These are phyloP conservation scores for rat (Rattus norvegicus) DNA, from an alignment of 2,113 vertebrate species.

Conservation along the genomic window GRCr8 NC_086019.1:59594001-59594500, in stretches of 20 bases:
- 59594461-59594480: too few species aligned
- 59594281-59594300: neutral
- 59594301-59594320: neutral
- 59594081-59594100: too few species aligned
- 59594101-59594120: too few species aligned
- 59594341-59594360: neutral
- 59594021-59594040: too few species aligned
- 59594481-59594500: too few species aligned
- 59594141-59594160: too few species aligned
- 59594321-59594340: neutral
- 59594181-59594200: neutral
- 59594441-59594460: too few species aligned
- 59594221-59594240: too few species aligned
- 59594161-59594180: neutral
- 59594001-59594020: too few species aligned
- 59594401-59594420: neutral
- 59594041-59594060: neutral
- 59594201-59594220: neutral
- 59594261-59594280: too few species aligned
- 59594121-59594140: neutral
- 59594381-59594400: neutral
- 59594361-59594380: neutral
- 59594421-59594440: too few species aligned
- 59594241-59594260: too few species aligned
- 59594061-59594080: neutral